Evolutionary conservation across 1,140 invertebrate species (phyloP), one percentile per base, ranked within the genome.

Genomic region (Portunus trituberculatus): DNA sequence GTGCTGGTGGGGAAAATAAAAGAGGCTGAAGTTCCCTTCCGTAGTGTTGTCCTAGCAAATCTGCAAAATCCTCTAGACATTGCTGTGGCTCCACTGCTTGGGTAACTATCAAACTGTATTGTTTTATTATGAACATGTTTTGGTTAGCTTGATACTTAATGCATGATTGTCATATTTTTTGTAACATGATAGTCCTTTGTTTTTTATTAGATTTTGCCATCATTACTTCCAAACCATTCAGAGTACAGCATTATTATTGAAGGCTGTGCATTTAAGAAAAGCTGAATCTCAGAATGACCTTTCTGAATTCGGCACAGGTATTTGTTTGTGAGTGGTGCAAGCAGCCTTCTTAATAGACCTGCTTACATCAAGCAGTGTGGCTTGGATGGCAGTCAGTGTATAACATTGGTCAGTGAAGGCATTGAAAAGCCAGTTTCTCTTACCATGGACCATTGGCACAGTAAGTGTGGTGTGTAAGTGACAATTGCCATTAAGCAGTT

Each of bases 351-450:
- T 14, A 12, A n/a, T 4, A 76, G 59, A 7, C 6, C 20, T 7
- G 67, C 12, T 7, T 91, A 88, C 28, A 96, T 93, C 96, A 96
- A 97, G 10, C 97, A 97, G 82, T 98, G 97, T 96, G 97, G 97
- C 39, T 97, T 98, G 96, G 97, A 97, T 8, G 97, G 97, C 89
- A 98, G 98, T 98, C 97, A 98, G 0, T 99, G 99, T 96, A 98
- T 99, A 96, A 97, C 98, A 52, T 97, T 97, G 93, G 99, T 99
- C 96, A 99, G 98, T 96, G 98, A 98, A 96, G 98, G 99, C 96
- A 98, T 98, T 93, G 98, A 97, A 16, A 99, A 99, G 39, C 94
- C 94, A 0, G 0, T 92, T 10, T 59, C 91, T 0, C 48, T 95
- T 0, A 31, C 31, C 31, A 76, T 95, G 48, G 91, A 95, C 48